Percentiles rank a stretch among this genome's conserved stretches.
These are phyloP conservation scores for Meiosimyza platycephala DNA, from an alignment of 2,888 invertebrate genomes.

Conservation along the genomic window DNA sequence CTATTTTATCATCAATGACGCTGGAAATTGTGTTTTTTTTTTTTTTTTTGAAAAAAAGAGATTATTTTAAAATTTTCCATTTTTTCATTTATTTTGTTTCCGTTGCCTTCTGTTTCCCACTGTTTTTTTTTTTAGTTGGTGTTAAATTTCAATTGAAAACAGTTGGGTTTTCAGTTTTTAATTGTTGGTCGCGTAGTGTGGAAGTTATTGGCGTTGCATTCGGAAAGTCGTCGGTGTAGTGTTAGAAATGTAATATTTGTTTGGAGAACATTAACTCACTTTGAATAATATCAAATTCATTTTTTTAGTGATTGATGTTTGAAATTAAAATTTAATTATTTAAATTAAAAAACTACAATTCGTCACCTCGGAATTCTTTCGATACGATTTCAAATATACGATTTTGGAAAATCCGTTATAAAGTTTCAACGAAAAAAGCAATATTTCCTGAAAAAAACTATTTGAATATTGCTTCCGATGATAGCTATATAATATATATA, in stretches of 20 bases:
- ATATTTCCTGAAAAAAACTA: too few species aligned
- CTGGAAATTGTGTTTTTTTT: conserved; percentile 33
- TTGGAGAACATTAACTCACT: conserved; percentile 38
- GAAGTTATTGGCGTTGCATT: conserved; percentile 23
- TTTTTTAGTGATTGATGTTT: too few species aligned
- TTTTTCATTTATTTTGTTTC: neutral
- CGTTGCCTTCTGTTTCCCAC: neutral
- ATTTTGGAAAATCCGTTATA: too few species aligned
- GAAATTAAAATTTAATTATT: too few species aligned
- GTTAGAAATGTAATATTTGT: too few species aligned
- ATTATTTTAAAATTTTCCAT: conserved; percentile 23
- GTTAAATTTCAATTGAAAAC: conserved; percentile 28
- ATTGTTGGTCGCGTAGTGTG: conserved; percentile 31
- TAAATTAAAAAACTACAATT: too few species aligned
- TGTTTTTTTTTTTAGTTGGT: conserved; percentile 18
- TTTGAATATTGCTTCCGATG: too few species aligned
- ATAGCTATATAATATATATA: too few species aligned
- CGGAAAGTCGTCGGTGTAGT: conserved; percentile 42
- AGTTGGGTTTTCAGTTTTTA: conserved; percentile 39
- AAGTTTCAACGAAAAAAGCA: too few species aligned
- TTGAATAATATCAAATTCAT: too few species aligned
- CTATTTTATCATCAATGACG: conserved; percentile 36
- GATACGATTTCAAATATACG: too few species aligned
- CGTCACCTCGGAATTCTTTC: too few species aligned
- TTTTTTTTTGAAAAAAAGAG: conserved; percentile 3